A percentile compares a stretch with the other conserved stretches of the same genome.
Conservation (phyloP, 1,140 invertebrate genomes). For the Chironomus tepperi region DNA sequence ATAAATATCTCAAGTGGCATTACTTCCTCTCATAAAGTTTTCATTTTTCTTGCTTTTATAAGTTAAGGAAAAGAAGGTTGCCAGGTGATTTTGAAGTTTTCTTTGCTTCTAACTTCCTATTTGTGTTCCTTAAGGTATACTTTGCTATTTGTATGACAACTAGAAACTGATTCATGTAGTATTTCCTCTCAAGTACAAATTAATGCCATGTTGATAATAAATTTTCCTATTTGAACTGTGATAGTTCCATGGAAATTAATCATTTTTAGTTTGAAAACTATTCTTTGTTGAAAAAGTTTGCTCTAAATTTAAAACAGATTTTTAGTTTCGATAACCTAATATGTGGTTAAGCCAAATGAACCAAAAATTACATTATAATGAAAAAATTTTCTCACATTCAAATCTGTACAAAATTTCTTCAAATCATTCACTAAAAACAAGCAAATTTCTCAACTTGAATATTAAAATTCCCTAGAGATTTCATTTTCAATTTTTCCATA, state of each 20-base stretch:
- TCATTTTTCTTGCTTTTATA: background rate
- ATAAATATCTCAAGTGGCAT: slow-evolving; percentile 20
- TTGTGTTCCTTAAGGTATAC: background rate
- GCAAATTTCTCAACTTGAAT: too few species aligned
- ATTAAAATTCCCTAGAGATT: too few species aligned
- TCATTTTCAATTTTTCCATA: too few species aligned
- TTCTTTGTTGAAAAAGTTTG: background rate
- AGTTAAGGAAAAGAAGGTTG: background rate
- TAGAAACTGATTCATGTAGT: too few species aligned
- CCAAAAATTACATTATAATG: too few species aligned
- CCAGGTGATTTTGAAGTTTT: background rate
- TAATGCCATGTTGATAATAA: background rate
- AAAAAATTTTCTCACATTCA: too few species aligned
- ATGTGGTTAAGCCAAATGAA: too few species aligned
- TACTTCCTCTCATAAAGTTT: slow-evolving; percentile 16
- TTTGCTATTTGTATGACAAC: background rate
- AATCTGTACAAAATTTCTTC: too few species aligned
- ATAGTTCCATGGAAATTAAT: too few species aligned
- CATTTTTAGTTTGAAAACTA: too few species aligned
- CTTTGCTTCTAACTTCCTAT: background rate
- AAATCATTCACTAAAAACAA: too few species aligned
- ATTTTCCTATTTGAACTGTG: too few species aligned
- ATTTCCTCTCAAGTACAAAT: background rate
- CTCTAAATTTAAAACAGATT: background rate
- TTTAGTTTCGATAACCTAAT: background rate